Base-by-base conservation (phyloP, 2,888 invertebrate species). In the Sclerodermus sp. region DNA sequence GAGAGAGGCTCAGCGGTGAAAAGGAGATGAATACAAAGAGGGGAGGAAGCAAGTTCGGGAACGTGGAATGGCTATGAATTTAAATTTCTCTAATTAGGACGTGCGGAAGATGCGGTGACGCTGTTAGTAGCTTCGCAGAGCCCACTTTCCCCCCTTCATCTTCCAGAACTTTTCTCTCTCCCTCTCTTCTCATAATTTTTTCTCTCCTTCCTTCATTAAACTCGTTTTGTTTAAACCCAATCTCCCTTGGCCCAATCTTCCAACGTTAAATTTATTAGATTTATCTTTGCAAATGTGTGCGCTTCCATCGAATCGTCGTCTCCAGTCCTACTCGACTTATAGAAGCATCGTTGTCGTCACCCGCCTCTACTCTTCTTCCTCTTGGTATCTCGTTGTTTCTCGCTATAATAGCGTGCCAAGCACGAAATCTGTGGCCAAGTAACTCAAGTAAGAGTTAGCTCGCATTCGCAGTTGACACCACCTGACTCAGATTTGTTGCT, bases 401-500 rank as follows among this genome's bases (percentile, higher is more conserved):
- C 60, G 53, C 54, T 55, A 53, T 14, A 36, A 43, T 52, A 8
- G 4, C 23, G 23, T 23, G 23, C 23, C 23, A 23, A 8, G 23
- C 23, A 23, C 23, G 23, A 23, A 23, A 23, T 8, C 23, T 23
- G 23, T 8, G 23, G 23, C 23, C 4, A 63, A 66, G 70, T 67
- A 69, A 68, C 68, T 70, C 64, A 70, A 72, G 72, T 66, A 72
- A 71, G 64, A 65, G 60, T 59, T 63, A 65, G 62, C 63, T 67
- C 58, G 61, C 67, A 52, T 65, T 68, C 62, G 60, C 64, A 69
- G 74, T 72, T 73, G 74, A 76, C 75, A 73, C 74, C 76, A 71
- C 68, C 76, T 73, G 76, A 75, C 75, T 77, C 76, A 72, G 76
- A 77, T 76, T 77, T 75, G 76, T 74, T 74, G 75, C 75, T 77